Base-by-base conservation (phyloP, 2,113 vertebrate species). In the Epinephelus moara region DNA sequence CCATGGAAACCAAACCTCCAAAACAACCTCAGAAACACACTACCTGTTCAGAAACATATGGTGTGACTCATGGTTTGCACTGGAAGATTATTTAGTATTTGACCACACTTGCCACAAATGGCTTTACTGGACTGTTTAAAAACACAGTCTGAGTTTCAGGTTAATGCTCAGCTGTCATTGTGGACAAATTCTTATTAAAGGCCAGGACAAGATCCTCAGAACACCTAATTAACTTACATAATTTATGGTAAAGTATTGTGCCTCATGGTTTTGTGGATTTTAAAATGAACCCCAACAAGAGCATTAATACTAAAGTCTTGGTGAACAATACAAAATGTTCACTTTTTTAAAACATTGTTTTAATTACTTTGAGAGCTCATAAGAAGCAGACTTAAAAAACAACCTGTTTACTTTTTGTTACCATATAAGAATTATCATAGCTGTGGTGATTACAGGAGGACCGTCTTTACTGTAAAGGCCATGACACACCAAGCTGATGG, bases 21-120 rank as follows among this genome's bases (percentile, higher is more conserved):
- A 45, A 68, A 52, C 53, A 50, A 7, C 2, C 52, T 6, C 18
- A 33, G 49, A 72, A 33, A 59, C 78, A 62, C 59, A 27, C 33
- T 69, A 75, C 80, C 80, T 75, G 70, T 40, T 68, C 70, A 60
- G 62, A 19, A 74, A 42, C 79, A 59, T 59, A 55, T 40, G 27
- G 53, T 40, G 37, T 6, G 68, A 67, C 70, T 81, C 21, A 37
- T 8, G 30, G 17, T 70, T 70, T 45, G 11, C 42, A 45, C 42
- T 45, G 74, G 74, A 15, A 45, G 50, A 25, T 49, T 17, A 9
- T 15, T 42, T 14, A 19, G 56, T 3, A 4, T 42, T 70, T 15
- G 17, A 62, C 57, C 68, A n/a, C 77, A 62, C 27, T 27, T 6
- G 2, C 70, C 63, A 19, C 56, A 45, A 69, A 42, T 19, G 17